A percentile compares a stretch with the other conserved stretches of the same genome.
Conservation (phyloP, 2,113 vertebrate species). For the Aspiorhynchus laticeps region DNA sequence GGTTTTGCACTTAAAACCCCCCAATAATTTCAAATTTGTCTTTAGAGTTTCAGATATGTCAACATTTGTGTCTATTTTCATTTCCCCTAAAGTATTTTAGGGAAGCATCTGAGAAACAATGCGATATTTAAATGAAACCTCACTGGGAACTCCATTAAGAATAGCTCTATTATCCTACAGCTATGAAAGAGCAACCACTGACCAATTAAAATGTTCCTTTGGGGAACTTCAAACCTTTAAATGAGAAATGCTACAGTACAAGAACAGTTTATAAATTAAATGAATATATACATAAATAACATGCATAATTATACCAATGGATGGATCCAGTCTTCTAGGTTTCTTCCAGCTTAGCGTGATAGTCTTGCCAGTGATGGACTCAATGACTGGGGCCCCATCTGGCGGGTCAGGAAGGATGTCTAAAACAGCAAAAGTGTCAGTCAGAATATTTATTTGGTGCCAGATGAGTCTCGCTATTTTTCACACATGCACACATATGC, state of each 20-base stretch:
- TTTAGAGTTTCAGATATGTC: neutral
- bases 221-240: neutral
- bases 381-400: conserved; percentile 84
- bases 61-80: neutral
- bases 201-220: conserved; percentile 7
- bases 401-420: conserved; percentile 94
- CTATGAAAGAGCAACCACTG: neutral
- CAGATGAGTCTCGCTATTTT: neutral
- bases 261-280: conserved; percentile 1
- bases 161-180: neutral
- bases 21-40: neutral
- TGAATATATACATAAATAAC: conserved; percentile 6
- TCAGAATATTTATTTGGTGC: conserved; percentile 21
- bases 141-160: neutral
- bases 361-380: conserved; percentile 87
- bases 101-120: neutral
- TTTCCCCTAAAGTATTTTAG: neutral
- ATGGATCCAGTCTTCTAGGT: conserved; percentile 88
- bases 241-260: neutral
- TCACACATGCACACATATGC: conserved; percentile 8
- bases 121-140: neutral
- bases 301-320: conserved; percentile 82
- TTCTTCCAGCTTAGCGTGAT: conserved; percentile 90
- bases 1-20: neutral
- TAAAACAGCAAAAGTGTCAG: conserved; percentile 62